These are phyloP conservation scores for Parasteatoda tepidariorum DNA, from an alignment of 1,140 invertebrate genomes.

Conservation along the genomic window DNA sequence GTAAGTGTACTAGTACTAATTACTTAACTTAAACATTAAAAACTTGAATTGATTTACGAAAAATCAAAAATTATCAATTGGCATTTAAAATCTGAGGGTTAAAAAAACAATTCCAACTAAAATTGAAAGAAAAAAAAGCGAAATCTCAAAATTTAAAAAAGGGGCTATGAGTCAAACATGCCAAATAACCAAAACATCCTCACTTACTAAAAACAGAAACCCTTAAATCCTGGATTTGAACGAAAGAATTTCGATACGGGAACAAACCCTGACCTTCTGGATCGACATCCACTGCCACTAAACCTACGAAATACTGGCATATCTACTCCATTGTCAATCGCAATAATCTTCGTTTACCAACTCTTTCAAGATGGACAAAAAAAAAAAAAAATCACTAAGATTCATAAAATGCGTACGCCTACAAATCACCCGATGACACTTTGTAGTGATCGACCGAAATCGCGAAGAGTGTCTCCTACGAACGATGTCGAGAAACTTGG, in stretches of 20 bases:
- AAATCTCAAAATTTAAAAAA: no score
- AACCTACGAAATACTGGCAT: conserved; percentile 19
- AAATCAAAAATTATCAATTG: no score
- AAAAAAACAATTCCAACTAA: no score
- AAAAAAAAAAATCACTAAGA: background rate
- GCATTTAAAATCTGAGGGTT: no score
- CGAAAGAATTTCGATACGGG: conserved; percentile 21
- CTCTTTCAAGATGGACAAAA: background rate
- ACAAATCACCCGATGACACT: background rate
- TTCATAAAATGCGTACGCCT: background rate
- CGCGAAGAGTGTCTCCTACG: conserved; percentile 13
- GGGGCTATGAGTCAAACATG: no score
- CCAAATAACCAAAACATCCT: background rate
- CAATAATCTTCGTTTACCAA: no score
- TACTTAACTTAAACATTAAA: no score
- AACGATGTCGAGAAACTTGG: conserved; percentile 41
- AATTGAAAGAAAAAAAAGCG: no score
- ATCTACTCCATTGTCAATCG: conserved; percentile 17
- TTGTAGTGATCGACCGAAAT: background rate
- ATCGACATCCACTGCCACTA: background rate
- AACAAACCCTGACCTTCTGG: background rate
- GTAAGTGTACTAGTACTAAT: no score
- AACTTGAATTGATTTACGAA: no score
- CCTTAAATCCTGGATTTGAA: conserved; percentile 15
- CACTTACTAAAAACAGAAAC: conserved; percentile 18